These are phyloP conservation scores for Urocyon cinereoargenteus DNA, from an alignment of 2,797 vertebrate genomes.

Conservation along the genomic window DNA sequence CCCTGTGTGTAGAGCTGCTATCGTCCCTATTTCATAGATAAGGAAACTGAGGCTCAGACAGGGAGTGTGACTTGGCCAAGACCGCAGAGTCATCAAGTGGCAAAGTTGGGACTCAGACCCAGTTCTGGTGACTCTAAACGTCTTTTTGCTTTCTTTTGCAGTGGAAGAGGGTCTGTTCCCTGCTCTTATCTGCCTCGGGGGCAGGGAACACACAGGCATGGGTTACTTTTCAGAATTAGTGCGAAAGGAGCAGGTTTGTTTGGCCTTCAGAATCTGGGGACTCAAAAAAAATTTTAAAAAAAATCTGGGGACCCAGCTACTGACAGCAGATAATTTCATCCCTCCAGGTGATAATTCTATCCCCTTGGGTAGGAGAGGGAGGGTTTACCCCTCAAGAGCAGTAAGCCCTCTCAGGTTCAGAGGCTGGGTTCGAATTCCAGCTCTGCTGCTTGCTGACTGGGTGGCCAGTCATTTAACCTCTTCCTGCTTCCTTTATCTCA, in stretches of 20 bases:
- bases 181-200: neutral
- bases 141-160: neutral
- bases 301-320: neutral
- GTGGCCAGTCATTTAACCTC: conserved; percentile 33
- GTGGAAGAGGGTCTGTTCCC: neutral
- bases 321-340: neutral
- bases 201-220: neutral
- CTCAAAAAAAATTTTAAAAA: too few relatives aligned
- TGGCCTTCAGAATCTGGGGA: neutral
- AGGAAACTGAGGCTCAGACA: conserved; percentile 54
- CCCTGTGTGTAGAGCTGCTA: neutral
- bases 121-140: neutral
- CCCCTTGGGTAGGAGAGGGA: neutral
- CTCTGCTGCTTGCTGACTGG: conserved; percentile 13
- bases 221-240: conserved; percentile 35
- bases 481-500: conserved; percentile 49
- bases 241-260: neutral
- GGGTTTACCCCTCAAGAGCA: neutral
- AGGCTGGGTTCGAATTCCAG: neutral
- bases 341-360: neutral
- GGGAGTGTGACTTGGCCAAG: neutral
- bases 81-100: neutral
- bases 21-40: conserved; percentile 45
- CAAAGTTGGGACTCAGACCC: neutral
- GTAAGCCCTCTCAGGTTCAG: neutral